Evolutionary conservation across 2,888 invertebrate species (phyloP), one percentile per base, ranked within the genome.

Genomic region (Laothoe populi): DNA sequence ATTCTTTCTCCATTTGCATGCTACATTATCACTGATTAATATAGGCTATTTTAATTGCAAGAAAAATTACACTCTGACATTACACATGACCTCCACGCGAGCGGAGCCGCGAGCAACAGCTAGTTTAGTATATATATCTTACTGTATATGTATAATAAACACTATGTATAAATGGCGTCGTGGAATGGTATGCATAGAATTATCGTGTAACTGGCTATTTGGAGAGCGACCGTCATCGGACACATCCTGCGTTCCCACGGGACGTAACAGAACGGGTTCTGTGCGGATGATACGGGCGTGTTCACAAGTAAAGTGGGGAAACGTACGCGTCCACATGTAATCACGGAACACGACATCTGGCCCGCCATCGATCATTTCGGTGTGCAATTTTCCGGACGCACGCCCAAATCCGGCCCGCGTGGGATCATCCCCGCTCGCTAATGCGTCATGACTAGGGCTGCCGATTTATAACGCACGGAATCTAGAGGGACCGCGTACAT

Each of bases 321-420:
- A 69, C 59, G 60, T 64, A 64, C 26, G 45, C 45, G 59, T 59
- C 59, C 59, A 60, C 64, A 67, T 70, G 70, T 81, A 83, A 84
- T 85, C 83, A 79, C 73, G 72, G 71, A 66, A 66, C 76, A 74
- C 74, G 81, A 78, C 82, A 84, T 83, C 82, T 84, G 85, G 75
- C 68, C 74, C 70, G 70, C 77, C 81, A 87, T 89, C 86, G 82
- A 87, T 88, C 87, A 88, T 81, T 68, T 68, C 70, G 69, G 70
- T 70, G 72, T 76, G 82, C 82, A 81, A 84, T 84, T 82, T 86
- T 78, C 82, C 81, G 77, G 76, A 72, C 75, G 72, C 69, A 68
- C 67, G 64, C 76, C 79, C 77, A 81, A 84, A 86, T 81, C 84
- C 81, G 75, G 67, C 74, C 76, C 76, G 70, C 76, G 78, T 79